A percentile compares a stretch with the other conserved stretches of the same genome.
Evolutionary conservation across 2,888 invertebrate genomes (phyloP).

Genomic region (Caradrina clavipalpis): DNA sequence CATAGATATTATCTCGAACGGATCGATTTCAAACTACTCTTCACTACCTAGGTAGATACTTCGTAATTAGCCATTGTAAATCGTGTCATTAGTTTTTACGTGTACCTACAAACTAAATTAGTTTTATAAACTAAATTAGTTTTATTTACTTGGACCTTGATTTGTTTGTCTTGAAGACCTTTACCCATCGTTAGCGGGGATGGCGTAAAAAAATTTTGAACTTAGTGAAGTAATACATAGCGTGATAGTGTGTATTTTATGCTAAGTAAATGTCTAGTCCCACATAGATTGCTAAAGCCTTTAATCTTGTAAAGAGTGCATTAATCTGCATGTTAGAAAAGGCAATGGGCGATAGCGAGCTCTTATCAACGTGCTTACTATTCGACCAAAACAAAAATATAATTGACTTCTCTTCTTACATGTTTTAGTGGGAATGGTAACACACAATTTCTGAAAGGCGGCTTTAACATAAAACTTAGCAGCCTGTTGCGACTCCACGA

Average conservation of each 20-base stretch:
- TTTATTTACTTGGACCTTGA: neutral
- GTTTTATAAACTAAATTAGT: neutral
- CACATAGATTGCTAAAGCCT: conserved; percentile 9
- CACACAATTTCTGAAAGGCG: too few species aligned
- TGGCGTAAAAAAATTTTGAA: neutral
- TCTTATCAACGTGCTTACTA: conserved; percentile 7
- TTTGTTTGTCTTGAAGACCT: too few species aligned
- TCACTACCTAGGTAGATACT: conserved; percentile 1
- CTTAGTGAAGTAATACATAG: neutral
- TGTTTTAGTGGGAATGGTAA: too few species aligned
- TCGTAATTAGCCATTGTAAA: conserved; percentile 26
- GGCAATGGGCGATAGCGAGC: conserved; percentile 22
- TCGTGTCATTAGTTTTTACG: conserved; percentile 33
- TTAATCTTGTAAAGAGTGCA: conserved; percentile 29
- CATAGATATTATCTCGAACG: conserved; percentile 5
- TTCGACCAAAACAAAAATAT: conserved; percentile 12
- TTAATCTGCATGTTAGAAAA: conserved; percentile 22
- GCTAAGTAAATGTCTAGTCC: conserved; percentile 15
- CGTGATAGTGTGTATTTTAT: neutral
- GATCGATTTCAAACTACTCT: conserved; percentile 22
- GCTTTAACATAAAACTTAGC: too few species aligned
- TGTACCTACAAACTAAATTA: conserved; percentile 3
- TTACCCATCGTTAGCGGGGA: neutral
- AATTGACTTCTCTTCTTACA: neutral
- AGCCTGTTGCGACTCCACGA: too few species aligned